These are phyloP conservation scores for Paedocypris sp. DNA, from an alignment of 2,113 vertebrate species.

Conservation along the genomic window DNA sequence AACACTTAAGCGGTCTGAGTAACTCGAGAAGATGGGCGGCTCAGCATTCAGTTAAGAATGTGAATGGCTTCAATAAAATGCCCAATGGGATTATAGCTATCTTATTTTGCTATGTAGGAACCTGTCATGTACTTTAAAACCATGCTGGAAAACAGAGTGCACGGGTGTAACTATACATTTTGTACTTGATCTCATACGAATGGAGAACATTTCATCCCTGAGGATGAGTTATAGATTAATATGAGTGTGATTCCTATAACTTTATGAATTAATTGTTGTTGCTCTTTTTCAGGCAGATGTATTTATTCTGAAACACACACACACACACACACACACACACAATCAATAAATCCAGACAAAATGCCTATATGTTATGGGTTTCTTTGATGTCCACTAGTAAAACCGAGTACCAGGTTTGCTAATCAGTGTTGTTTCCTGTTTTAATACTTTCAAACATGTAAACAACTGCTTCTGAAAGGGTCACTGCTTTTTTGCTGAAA, in stretches of 20 bases:
- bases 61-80: not conserved
- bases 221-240: too few species aligned
- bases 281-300: too few species aligned
- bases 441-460: not conserved
- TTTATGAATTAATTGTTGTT: too few species aligned
- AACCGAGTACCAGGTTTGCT: conserved; percentile 13
- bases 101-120: not conserved
- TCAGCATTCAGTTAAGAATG: not conserved
- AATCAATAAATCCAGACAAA: not conserved
- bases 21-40: not conserved
- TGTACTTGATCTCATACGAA: not conserved
- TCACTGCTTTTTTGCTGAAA: not conserved
- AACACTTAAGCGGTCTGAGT: not conserved
- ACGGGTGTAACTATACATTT: not conserved
- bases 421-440: conserved; percentile 21
- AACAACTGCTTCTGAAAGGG: conserved; percentile 3
- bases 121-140: not conserved
- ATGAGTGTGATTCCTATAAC: too few species aligned
- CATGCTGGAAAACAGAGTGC: not conserved
- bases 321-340: too few species aligned
- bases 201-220: too few species aligned
- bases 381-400: conserved; percentile 5
- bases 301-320: too few species aligned
- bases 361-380: not conserved
- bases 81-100: not conserved